phyloP scores from a whole-genome alignment of 1,140 invertebrate genomes.

The Caligus rogercresseyi region DNA sequence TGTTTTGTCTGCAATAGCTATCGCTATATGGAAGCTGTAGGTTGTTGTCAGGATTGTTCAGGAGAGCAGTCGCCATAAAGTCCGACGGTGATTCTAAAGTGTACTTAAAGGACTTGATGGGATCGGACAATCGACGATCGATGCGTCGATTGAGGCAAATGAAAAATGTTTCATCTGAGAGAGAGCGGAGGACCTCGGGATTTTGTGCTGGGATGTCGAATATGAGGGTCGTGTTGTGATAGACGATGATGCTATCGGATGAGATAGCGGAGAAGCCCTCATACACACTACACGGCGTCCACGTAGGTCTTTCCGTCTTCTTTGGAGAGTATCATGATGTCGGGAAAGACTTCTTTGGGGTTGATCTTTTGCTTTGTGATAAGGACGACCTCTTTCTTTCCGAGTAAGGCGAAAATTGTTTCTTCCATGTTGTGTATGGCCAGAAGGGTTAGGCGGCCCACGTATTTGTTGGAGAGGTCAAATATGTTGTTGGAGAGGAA shows the following conservation, averaged over 20 bases:
- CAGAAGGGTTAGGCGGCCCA: not conserved
- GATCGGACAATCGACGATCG: not conserved
- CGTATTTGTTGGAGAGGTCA: not conserved
- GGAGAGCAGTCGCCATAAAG: not conserved
- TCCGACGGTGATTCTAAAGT: not conserved
- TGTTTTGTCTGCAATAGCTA: too few species aligned
- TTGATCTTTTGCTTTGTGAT: not conserved
- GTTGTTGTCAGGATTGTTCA: not conserved
- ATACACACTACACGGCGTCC: not conserved
- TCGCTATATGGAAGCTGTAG: too few species aligned
- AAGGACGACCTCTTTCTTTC: not conserved
- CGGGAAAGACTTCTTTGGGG: not conserved
- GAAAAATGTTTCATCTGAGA: not conserved
- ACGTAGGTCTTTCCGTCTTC: not conserved
- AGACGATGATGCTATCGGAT: not conserved
- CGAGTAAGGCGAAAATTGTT: not conserved
- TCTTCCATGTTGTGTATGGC: not conserved
- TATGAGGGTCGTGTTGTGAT: not conserved
- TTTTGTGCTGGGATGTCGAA: not conserved
- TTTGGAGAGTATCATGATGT: not conserved
- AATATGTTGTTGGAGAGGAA: not conserved
- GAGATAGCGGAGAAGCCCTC: not conserved
- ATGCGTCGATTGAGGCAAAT: not conserved
- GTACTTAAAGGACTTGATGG: not conserved
- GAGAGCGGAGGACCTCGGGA: not conserved